Evolutionary conservation across 2,888 invertebrate species (phyloP).

Genomic region (Coleophora flavipennella): DNA sequence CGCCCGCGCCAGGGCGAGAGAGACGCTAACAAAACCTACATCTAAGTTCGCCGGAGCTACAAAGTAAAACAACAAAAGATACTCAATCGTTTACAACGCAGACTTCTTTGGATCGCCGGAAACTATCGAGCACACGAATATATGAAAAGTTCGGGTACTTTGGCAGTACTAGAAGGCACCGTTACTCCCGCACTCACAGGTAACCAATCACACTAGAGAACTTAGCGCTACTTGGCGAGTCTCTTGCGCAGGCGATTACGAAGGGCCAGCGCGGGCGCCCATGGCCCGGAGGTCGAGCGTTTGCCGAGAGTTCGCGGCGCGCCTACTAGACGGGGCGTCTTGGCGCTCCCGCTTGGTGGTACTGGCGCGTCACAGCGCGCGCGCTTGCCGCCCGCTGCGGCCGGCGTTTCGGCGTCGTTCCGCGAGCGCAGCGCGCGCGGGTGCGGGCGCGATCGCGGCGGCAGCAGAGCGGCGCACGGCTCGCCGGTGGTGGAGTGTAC

Average conservation of each 20-base stretch:
- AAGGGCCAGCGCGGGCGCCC: constrained; percentile 56
- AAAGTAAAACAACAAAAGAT: constrained; percentile 44
- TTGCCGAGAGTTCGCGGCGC: constrained; percentile 34
- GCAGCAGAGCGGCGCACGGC: constrained; percentile 14
- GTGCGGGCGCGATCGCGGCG: constrained; percentile 10
- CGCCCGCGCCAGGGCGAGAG: background rate
- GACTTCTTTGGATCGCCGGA: constrained; percentile 52
- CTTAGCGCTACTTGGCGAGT: constrained; percentile 45
- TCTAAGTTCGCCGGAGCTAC: constrained; percentile 12
- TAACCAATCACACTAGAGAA: constrained; percentile 23
- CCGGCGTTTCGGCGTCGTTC: constrained; percentile 26
- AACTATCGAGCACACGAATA: constrained; percentile 18
- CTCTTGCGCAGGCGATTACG: constrained; percentile 57
- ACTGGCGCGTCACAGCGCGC: constrained; percentile 21
- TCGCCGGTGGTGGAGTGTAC: constrained; percentile 44
- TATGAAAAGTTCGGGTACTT: constrained; percentile 33
- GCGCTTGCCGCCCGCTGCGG: constrained; percentile 21
- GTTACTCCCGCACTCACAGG: constrained; percentile 29
- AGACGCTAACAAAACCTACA: constrained; percentile 6
- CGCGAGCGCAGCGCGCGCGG: constrained; percentile 37
- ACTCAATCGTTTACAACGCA: constrained; percentile 51
- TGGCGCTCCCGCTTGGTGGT: constrained; percentile 18
- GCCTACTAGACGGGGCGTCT: constrained; percentile 21
- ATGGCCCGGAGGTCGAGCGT: constrained; percentile 41
- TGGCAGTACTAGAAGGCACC: constrained; percentile 47